A percentile compares a stretch with the other conserved stretches of the same genome.
phyloP scores from a whole-genome alignment of 2,797 vertebrate species.

The Crocodylus rhombifer region DNA sequence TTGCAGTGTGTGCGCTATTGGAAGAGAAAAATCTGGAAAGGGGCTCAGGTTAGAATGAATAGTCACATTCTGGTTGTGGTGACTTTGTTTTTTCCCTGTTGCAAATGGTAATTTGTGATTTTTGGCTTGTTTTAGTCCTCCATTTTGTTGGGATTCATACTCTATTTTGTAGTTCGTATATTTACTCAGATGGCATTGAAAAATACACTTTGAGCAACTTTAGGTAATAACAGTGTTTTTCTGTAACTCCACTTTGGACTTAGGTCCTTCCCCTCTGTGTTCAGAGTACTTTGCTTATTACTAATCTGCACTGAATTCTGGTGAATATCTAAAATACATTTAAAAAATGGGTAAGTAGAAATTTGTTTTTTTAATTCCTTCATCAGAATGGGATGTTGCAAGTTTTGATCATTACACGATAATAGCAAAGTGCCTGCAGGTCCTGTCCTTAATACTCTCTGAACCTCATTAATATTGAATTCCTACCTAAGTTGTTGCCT shows the following conservation, averaged over 20 bases:
- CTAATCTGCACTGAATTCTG: background rate
- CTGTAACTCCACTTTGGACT: background rate
- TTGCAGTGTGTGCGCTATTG: slow-evolving; percentile 46
- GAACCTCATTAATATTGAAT: background rate
- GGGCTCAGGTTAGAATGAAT: slow-evolving; percentile 49
- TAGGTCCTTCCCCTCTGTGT: background rate
- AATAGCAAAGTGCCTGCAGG: background rate
- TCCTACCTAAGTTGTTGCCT: background rate
- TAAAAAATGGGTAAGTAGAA: background rate
- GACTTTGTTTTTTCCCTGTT: background rate
- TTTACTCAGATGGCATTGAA: background rate
- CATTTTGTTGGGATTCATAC: slow-evolving; percentile 11
- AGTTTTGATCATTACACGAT: background rate
- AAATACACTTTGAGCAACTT: background rate
- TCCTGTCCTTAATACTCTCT: background rate
- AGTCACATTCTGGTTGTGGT: background rate
- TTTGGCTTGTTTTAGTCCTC: background rate
- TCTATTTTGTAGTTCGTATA: background rate
- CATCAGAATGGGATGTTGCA: background rate
- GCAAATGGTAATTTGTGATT: slow-evolving; percentile 17
- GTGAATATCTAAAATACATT: background rate
- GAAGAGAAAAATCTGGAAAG: slow-evolving; percentile 25
- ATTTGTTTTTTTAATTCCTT: background rate
- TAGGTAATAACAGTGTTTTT: background rate
- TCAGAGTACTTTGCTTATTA: background rate